Conservation (phyloP, 1,140 invertebrate genomes). For the Paramacrobiotus metropolitanus region DNA sequence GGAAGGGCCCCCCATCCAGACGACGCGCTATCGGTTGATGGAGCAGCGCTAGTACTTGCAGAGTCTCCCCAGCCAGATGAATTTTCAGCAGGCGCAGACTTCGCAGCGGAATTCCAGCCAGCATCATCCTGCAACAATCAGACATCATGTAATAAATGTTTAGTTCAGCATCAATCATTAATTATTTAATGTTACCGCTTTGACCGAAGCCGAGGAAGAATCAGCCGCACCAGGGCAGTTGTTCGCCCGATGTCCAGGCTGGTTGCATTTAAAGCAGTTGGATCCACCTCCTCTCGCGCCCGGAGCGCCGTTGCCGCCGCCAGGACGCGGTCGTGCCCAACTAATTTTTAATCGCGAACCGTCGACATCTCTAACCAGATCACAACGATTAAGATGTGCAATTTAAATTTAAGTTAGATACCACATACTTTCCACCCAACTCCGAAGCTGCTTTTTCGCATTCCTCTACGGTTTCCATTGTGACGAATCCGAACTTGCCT, state of each 20-base stretch:
- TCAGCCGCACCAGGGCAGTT: background rate
- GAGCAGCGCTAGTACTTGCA: background rate
- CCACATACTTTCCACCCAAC: background rate
- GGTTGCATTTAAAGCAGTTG: background rate
- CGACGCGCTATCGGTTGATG: background rate
- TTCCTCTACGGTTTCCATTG: background rate
- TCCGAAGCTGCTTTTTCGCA: background rate
- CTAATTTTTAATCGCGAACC: background rate
- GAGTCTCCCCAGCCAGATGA: background rate
- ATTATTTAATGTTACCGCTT: too few relatives aligned
- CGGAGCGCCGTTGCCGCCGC: too few relatives aligned
- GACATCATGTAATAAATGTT: background rate
- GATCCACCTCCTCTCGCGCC: background rate
- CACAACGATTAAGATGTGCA: background rate
- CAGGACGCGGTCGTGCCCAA: background rate
- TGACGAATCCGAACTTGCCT: too few relatives aligned
- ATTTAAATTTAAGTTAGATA: background rate
- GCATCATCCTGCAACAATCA: background rate
- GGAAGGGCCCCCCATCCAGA: background rate
- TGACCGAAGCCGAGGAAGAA: background rate
- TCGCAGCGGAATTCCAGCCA: background rate
- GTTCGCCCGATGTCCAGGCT: background rate
- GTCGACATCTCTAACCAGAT: background rate
- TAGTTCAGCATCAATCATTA: too few relatives aligned
- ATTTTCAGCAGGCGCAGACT: background rate